Conservation (phyloP, 2,113 vertebrate genomes). For the Psettodes erumei region DNA sequence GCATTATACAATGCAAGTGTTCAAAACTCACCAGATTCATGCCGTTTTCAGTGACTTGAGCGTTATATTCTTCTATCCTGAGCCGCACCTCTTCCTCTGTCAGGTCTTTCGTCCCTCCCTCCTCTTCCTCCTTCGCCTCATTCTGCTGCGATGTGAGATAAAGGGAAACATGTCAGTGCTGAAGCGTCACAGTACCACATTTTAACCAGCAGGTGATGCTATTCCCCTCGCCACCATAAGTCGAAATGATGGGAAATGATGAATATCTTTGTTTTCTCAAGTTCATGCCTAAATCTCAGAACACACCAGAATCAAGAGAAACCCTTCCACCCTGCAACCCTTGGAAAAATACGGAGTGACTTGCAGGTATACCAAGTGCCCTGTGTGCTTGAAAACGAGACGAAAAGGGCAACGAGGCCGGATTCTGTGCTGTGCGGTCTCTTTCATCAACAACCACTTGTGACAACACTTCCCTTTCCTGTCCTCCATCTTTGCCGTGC, state of each 20-base stretch:
- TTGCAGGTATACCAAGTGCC: not conserved
- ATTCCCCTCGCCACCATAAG: not conserved
- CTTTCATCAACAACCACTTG: not conserved
- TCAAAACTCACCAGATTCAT: slow-evolving; percentile 91
- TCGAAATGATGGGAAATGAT: not conserved
- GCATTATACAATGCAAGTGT: not conserved
- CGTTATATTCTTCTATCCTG: slow-evolving; percentile 91
- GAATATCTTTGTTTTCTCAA: slow-evolving; percentile 4
- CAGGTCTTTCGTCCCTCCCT: slow-evolving; percentile 76
- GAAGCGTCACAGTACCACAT: not conserved
- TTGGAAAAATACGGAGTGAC: no score
- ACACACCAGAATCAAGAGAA: not conserved
- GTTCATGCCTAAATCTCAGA: slow-evolving; percentile 11
- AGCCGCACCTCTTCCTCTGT: slow-evolving; percentile 86
- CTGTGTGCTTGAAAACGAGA: slow-evolving; percentile 7
- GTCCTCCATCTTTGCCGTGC: slow-evolving; percentile 22
- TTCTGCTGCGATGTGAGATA: slow-evolving; percentile 83
- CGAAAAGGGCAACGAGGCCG: not conserved
- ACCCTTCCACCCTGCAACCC: not conserved
- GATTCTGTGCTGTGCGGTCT: slow-evolving; percentile 2
- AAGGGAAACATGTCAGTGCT: slow-evolving; percentile 8
- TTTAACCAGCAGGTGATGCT: slow-evolving; percentile 68
- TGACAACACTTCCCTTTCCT: not conserved
- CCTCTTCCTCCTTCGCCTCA: slow-evolving; percentile 83
- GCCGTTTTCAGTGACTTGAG: slow-evolving; percentile 88